Evolutionary conservation across 2,113 vertebrate species (phyloP).

Genomic region (Lepus europaeus): DNA sequence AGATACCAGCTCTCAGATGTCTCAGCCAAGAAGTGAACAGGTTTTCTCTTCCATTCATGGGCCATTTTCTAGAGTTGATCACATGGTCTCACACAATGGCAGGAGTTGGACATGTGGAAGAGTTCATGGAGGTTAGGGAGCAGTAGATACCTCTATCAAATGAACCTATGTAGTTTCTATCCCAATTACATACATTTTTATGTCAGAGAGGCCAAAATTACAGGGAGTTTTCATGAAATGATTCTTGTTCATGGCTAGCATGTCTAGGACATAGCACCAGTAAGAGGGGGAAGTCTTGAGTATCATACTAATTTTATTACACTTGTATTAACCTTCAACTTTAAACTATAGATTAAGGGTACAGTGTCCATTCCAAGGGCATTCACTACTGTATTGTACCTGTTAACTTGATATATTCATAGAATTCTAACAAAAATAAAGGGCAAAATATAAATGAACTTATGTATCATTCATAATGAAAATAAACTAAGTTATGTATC

Average conservation of each 20-base stretch:
- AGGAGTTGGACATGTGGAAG: too few relatives aligned
- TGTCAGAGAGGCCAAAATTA: neutral
- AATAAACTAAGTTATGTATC: neutral
- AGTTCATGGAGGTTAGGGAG: neutral
- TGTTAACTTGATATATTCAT: too few relatives aligned
- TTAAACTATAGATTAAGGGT: neutral
- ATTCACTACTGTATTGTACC: neutral
- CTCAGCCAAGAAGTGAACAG: neutral
- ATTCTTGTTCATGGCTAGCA: rapidly evolving
- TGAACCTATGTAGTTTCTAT: neutral
- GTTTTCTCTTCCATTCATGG: neutral
- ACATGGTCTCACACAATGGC: rapidly evolving
- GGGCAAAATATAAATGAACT: too few relatives aligned
- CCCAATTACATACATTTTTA: neutral
- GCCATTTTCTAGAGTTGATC: neutral
- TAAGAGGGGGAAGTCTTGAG: neutral
- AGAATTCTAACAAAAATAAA: too few relatives aligned
- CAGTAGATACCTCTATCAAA: neutral
- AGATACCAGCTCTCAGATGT: too few relatives aligned
- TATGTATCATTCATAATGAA: neutral
- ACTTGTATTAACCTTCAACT: neutral
- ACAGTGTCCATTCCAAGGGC: neutral
- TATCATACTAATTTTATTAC: neutral
- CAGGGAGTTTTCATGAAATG: too few relatives aligned
- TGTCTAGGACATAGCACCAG: neutral